Conservation (phyloP, 2,888 invertebrate genomes). For the Unio delphinus region DNA sequence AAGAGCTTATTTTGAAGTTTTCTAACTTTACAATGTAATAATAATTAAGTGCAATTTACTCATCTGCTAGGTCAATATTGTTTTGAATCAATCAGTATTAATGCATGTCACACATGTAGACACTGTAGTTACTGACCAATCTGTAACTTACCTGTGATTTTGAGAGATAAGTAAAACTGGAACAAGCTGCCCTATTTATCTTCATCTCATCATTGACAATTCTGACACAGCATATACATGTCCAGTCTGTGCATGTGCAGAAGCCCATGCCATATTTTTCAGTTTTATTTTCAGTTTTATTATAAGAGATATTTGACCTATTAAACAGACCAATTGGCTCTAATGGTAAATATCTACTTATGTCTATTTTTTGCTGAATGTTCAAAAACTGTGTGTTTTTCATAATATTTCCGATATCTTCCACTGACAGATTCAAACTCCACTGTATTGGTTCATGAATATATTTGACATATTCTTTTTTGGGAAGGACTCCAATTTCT, state of each 20-base stretch:
- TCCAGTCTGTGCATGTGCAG: slow-evolving; percentile 57
- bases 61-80: too few species aligned
- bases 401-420: slow-evolving; percentile 59
- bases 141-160: slow-evolving; percentile 55
- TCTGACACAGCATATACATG: slow-evolving; percentile 59
- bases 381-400: slow-evolving; percentile 59
- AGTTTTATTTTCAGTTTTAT: neutral
- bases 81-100: too few species aligned
- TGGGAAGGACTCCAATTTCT: slow-evolving; percentile 52
- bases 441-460: slow-evolving; percentile 46
- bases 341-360: slow-evolving; percentile 35
- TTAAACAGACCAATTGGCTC: slow-evolving; percentile 1
- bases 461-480: slow-evolving; percentile 38
- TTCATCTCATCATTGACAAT: slow-evolving; percentile 51
- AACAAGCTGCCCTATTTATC: slow-evolving; percentile 54
- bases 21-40: too few species aligned
- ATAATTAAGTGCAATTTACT: too few species aligned
- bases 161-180: slow-evolving; percentile 57
- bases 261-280: slow-evolving; percentile 46
- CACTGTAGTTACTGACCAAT: too few species aligned
- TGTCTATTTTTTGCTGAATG: slow-evolving; percentile 45
- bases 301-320: slow-evolving; percentile 14
- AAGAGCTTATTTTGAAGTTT: too few species aligned
- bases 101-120: too few species aligned
- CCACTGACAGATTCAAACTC: slow-evolving; percentile 53